A percentile compares a stretch with the other conserved stretches of the same genome.
Conservation (phyloP, 2,113 vertebrate species). For the Anseranas semipalmata region DNA sequence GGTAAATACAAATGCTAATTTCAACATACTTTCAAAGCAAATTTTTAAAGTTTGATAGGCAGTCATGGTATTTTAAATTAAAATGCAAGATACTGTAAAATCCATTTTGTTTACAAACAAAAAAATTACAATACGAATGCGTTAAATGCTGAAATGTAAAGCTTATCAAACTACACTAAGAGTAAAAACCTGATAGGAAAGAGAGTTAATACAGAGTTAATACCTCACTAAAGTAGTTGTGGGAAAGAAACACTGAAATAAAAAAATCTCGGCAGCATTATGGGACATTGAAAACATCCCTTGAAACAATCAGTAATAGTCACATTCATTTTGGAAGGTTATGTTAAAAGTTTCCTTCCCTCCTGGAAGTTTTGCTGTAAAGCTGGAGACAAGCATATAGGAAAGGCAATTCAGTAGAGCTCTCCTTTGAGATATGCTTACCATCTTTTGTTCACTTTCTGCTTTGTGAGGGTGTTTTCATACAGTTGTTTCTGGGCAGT, state of each 20-base stretch:
- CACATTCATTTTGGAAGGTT: neutral
- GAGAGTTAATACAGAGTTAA: neutral
- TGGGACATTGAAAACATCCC: neutral
- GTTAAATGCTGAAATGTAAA: constrained; percentile 23
- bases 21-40: constrained; percentile 61
- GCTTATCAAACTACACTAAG: neutral
- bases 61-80: constrained; percentile 48
- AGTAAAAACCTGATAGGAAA: neutral
- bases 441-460: neutral
- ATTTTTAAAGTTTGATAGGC: constrained; percentile 52
- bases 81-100: constrained; percentile 63
- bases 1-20: constrained; percentile 75
- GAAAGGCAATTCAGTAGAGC: neutral
- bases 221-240: neutral
- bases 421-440: neutral
- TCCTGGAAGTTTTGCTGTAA: neutral
- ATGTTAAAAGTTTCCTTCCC: neutral
- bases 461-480: neutral
- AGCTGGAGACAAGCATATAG: neutral
- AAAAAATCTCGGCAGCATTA: neutral
- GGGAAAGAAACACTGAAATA: neutral
- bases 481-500: neutral
- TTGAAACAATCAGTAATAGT: neutral
- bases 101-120: constrained; percentile 51
- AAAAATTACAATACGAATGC: constrained; percentile 18